A percentile compares a stretch with the other conserved stretches of the same genome.
These are phyloP conservation scores for Eupelmus urozonus DNA, from an alignment of 2,888 invertebrate species.

Conservation along the genomic window DNA sequence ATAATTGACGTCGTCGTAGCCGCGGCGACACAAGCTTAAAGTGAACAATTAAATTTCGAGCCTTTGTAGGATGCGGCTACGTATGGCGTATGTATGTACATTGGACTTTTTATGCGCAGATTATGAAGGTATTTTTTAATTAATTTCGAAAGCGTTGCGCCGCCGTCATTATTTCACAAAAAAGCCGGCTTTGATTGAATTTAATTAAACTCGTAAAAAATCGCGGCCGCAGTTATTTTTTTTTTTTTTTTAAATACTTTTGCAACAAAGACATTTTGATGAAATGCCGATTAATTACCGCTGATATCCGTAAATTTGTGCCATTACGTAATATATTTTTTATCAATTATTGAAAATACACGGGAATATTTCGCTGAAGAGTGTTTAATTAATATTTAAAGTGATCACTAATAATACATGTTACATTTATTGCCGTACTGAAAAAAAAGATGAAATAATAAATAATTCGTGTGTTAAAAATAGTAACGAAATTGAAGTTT, in stretches of 20 bases:
- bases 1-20: conserved; percentile 40
- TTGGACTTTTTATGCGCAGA: conserved; percentile 1
- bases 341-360: no score
- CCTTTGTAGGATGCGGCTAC: conserved; percentile 27
- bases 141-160: conserved; percentile 44
- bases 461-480: no score
- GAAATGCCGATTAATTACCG: conserved; percentile 22
- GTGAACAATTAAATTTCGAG: conserved; percentile 54
- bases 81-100: no score
- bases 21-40: conserved; percentile 15
- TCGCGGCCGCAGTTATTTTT: conserved; percentile 3
- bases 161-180: conserved; percentile 29
- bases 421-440: no score
- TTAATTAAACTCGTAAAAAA: conserved; percentile 53
- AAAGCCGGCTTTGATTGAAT: conserved; percentile 49
- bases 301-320: conserved; percentile 3
- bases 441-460: no score
- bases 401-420: no score
- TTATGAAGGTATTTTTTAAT: conserved; percentile 58
- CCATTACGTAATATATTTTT: not conserved
- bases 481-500: no score
- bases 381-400: no score
- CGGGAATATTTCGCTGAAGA: no score
- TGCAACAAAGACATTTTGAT: conserved; percentile 12
- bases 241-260: conserved; percentile 22